Evolutionary conservation across 2,888 invertebrate species (phyloP).

Genomic region (Stegana nigrithorax): DNA sequence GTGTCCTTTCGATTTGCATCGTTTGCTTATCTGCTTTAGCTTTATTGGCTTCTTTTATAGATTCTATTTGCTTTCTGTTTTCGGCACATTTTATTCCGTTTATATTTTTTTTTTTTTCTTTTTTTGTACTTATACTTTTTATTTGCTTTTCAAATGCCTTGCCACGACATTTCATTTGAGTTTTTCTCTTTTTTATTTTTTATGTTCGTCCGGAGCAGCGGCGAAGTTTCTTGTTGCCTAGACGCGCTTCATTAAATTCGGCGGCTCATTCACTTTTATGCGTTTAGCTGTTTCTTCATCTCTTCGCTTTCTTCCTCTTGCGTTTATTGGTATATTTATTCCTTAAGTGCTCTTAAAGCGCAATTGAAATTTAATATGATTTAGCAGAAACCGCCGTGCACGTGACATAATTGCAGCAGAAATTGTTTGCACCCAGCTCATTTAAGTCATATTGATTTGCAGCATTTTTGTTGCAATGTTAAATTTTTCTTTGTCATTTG

Average conservation of each 20-base stretch:
- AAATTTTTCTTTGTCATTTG: too few species aligned
- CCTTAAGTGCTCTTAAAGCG: too few species aligned
- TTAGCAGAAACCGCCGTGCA: too few species aligned
- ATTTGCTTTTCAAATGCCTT: not conserved
- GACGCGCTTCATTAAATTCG: constrained; percentile 13
- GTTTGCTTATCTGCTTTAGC: constrained; percentile 19
- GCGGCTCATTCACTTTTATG: constrained; percentile 8
- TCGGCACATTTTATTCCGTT: too few species aligned
- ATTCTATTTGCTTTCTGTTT: constrained; percentile 14
- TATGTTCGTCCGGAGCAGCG: not conserved
- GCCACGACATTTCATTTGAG: not conserved
- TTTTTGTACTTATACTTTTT: not conserved
- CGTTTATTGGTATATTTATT: not conserved
- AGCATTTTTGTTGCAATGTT: not conserved
- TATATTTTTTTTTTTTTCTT: not conserved
- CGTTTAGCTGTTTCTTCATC: not conserved
- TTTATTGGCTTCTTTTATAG: constrained; percentile 12
- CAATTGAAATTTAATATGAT: too few species aligned
- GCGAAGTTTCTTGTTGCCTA: not conserved
- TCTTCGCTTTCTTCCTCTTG: not conserved
- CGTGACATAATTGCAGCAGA: not conserved
- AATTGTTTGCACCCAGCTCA: not conserved
- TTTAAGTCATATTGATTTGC: too few species aligned
- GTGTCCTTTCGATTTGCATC: not conserved
- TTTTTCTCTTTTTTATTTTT: not conserved